Evolutionary conservation across 92 coral and sea anemone genomes (phyloP).

Genomic region (Ricordea florida): DNA sequence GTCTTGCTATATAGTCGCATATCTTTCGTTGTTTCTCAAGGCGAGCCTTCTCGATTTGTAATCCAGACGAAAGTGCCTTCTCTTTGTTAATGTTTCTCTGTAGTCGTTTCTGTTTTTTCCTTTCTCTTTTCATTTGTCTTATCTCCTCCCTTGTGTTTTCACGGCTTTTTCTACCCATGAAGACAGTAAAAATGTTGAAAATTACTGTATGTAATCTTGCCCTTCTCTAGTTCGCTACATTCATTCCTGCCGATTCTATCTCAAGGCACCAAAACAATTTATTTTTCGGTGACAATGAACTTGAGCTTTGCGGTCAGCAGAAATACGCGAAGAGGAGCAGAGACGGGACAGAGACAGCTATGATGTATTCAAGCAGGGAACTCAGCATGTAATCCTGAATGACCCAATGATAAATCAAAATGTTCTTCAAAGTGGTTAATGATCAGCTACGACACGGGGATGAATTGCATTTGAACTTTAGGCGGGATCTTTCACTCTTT

Average conservation of each 20-base stretch:
- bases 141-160: constrained; percentile 5
- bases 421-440: too few relatives aligned
- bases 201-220: background rate
- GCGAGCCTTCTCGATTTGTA: constrained; percentile 12
- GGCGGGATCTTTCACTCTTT: too few relatives aligned
- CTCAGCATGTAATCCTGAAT: too few relatives aligned
- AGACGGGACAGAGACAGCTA: too few relatives aligned
- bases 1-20: background rate
- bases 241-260: background rate
- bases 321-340: too few relatives aligned
- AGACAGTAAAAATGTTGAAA: background rate
- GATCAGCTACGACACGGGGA: too few relatives aligned
- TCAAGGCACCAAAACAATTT: background rate
- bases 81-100: constrained; percentile 14
- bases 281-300: too few relatives aligned
- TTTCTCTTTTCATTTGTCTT: background rate
- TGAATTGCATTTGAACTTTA: too few relatives aligned
- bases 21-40: constrained; percentile 15
- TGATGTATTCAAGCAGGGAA: too few relatives aligned
- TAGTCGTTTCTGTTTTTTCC: background rate
- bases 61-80: constrained; percentile 9
- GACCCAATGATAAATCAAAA: too few relatives aligned
- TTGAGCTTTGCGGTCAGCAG: too few relatives aligned
- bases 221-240: background rate
- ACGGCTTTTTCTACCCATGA: constrained; percentile 14